A percentile compares a stretch with the other conserved stretches of the same genome.
These are phyloP conservation scores for Meghimatium bilineatum DNA, from an alignment of 2,888 invertebrate species.

Conservation along the genomic window DNA sequence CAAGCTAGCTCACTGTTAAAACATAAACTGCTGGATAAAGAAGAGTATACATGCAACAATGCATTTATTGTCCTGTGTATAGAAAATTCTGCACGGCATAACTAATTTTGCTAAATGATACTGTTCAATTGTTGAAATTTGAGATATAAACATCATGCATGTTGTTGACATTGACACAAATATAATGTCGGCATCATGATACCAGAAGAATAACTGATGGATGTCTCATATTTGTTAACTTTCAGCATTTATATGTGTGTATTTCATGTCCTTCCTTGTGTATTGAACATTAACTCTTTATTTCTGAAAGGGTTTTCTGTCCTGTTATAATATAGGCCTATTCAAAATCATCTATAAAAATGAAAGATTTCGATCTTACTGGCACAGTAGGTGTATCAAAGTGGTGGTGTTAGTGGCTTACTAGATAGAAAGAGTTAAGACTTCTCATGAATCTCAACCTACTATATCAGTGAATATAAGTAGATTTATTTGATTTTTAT, in stretches of 20 bases:
- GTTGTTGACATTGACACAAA: constrained; percentile 17
- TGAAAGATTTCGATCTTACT: too few species aligned
- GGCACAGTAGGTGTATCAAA: too few species aligned
- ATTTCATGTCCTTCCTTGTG: not conserved
- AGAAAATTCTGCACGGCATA: constrained; percentile 79
- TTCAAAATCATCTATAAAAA: too few species aligned
- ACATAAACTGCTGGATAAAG: constrained; percentile 87
- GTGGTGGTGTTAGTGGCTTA: too few species aligned
- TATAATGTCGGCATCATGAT: not conserved
- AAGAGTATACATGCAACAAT: constrained; percentile 90
- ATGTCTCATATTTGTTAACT: not conserved
- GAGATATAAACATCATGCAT: not conserved
- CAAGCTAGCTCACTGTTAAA: constrained; percentile 87
- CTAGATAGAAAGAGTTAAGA: too few species aligned
- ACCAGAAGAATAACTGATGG: not conserved
- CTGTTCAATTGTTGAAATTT: not conserved
- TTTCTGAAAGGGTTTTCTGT: too few species aligned
- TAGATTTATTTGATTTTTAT: too few species aligned
- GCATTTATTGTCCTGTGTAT: constrained; percentile 93
- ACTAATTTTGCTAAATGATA: not conserved
- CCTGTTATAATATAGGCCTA: too few species aligned
- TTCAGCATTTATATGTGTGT: not conserved
- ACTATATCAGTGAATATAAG: not conserved
- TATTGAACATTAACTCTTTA: too few species aligned
- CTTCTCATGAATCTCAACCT: not conserved